Evolutionary conservation across 2,888 invertebrate genomes (phyloP), one percentile per base, ranked within the genome.

Genomic region (Amiota communis): DNA sequence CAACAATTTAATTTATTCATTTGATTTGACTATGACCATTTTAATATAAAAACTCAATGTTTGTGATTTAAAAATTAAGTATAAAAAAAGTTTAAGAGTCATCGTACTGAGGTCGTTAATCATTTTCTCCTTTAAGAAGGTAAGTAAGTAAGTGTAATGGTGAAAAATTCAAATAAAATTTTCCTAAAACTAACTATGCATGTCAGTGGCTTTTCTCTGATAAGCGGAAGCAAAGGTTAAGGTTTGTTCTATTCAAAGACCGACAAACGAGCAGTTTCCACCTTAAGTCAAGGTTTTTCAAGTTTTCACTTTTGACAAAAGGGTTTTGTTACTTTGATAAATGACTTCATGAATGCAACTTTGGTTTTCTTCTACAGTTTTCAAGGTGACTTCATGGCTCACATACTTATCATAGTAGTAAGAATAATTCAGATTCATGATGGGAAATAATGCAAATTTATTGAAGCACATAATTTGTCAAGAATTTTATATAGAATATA

Each of bases 361-460:
- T 57, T 36, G 17, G 69, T 46, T 47, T 13, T 13, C 48, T 15
- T 15, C 15, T 51, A 71, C 36, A 10, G 15, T 71, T 63, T 80
- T 85, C 83, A 82, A 85, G 82, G 83, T 82, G 82, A 78, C 76
- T 75, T 65, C 74, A 12, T 59, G 59, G 59, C 59, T 15, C 17
- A n/a, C 17, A 17, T 65, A 64, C 36, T 36, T 36, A 23, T 23
- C 1, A 3, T 23, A 36, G 36, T 36, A 36, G 36, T 36, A 36
- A 47, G 64, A 65, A 53, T 20, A n/a, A 53, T 53, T 51, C 74
- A 68, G 76, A 75, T 36, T 36, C 36, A 36, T 36, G 36, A 36
- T 36, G 36, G 71, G 76, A 76, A 77, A 77, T 79, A 82, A 85
- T 84, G 85, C 77, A 85, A 85, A 82, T 83, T 76, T 77, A 75